Conservation (phyloP, 2,888 invertebrate genomes). For the Luperina nickerlii region DNA sequence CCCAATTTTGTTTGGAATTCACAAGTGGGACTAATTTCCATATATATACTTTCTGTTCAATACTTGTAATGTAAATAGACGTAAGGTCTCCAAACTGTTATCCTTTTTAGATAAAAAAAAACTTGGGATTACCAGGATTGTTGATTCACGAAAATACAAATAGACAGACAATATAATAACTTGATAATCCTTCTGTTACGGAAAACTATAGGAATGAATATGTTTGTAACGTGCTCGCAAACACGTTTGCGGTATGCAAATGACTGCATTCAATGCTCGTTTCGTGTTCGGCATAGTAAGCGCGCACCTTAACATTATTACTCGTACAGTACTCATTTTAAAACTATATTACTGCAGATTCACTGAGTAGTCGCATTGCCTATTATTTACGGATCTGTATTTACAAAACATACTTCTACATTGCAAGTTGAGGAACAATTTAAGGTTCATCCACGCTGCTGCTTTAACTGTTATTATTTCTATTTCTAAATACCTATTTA, state of each 20-base stretch:
- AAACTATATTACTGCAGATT: conserved; percentile 25
- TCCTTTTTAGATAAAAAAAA: not conserved
- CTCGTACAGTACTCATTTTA: conserved; percentile 24
- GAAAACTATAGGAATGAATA: conserved; percentile 33
- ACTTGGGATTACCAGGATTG: not conserved
- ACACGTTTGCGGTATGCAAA: conserved; percentile 57
- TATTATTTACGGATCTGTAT: not conserved
- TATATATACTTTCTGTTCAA: conserved; percentile 26
- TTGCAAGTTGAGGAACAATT: not conserved
- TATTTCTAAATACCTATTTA: not conserved
- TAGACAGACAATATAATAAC: not conserved
- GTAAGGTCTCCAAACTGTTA: not conserved
- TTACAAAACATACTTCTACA: not conserved
- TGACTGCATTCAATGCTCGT: conserved; percentile 53
- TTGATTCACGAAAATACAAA: not conserved
- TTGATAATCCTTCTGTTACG: conserved; percentile 14
- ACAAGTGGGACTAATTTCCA: conserved; percentile 40
- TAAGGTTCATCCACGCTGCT: not conserved
- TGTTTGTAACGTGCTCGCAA: conserved; percentile 51
- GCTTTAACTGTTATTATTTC: no score
- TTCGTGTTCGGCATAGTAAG: conserved; percentile 57
- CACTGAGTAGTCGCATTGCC: not conserved
- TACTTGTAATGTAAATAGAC: conserved; percentile 37
- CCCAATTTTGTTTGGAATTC: conserved; percentile 42
- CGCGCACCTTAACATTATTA: conserved; percentile 40